Conservation (phyloP, 2,888 invertebrate genomes). For the Xestia xanthographa region DNA sequence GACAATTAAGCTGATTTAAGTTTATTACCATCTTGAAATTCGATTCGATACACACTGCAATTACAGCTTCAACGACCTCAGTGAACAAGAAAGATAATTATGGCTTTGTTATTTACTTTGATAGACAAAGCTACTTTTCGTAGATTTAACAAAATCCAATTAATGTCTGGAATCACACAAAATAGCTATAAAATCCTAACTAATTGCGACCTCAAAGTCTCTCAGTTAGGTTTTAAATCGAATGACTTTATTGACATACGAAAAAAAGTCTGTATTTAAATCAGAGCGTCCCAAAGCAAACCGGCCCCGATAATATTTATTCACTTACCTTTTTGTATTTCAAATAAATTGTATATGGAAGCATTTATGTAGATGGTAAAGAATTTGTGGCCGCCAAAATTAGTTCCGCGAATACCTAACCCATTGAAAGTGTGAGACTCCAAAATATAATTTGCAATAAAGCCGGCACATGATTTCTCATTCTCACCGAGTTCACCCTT, state of each 20-base stretch:
- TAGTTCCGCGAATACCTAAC: slow-evolving; percentile 62
- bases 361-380: slow-evolving; percentile 20
- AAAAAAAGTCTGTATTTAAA: slow-evolving; percentile 48
- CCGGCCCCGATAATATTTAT: background rate
- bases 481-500: slow-evolving; percentile 76
- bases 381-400: slow-evolving; percentile 55
- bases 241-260: slow-evolving; percentile 44
- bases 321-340: background rate
- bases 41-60: slow-evolving; percentile 14
- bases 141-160: slow-evolving; percentile 6
- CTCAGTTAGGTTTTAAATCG: slow-evolving; percentile 33
- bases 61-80: slow-evolving; percentile 20
- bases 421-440: slow-evolving; percentile 67
- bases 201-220: slow-evolving; percentile 29
- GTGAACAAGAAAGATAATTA: slow-evolving; percentile 14
- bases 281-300: slow-evolving; percentile 10
- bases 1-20: slow-evolving; percentile 9
- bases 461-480: slow-evolving; percentile 79
- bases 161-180: slow-evolving; percentile 19
- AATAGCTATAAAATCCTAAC: slow-evolving; percentile 29
- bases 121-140: background rate
- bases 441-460: slow-evolving; percentile 84
- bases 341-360: slow-evolving; percentile 45
- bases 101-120: slow-evolving; percentile 11
- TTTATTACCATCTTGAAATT: slow-evolving; percentile 28